Evolutionary conservation across 1,140 invertebrate species (phyloP), one percentile per base, ranked within the genome.

Genomic region (Drosophila bocki): DNA sequence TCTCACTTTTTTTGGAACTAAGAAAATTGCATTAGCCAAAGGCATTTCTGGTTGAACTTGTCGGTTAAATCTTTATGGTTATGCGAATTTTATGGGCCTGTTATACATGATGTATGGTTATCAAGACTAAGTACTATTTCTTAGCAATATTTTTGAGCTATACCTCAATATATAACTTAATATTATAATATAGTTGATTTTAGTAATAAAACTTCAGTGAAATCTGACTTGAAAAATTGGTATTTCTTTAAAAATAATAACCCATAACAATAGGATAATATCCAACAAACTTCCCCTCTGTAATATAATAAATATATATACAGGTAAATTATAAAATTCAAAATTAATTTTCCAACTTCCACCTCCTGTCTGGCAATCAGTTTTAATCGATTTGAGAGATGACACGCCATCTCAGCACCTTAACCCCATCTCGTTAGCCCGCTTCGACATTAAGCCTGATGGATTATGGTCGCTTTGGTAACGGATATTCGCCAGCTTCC

Each of bases 401-500:
- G 63, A 57, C 39, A 69, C 26, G 19, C 39, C 41, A 54, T 17
- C 62, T 35, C 56, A 33, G 37, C 69, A 50, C 37, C 54, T 50
- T 50, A 72, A 72, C 37, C 69, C 54, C 67, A 39, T 41, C 69
- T 72, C 39, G 39, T 47, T 54, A 22, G 26, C 58, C 53, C 9
- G 19, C 17, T 70, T 33, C 32, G 32, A 8, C 51, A 72, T 59
- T 58, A 64, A 45, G 50, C 13, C 63, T 54, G 60, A 60, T 59
- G 82, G 83, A 81, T 84, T 79, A 87, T 69, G 57, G 17, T 57
- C 50, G 63, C 71, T 83, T 75, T 64, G 60, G 45, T 65, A 77
- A 83, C 35, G 67, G 63, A 77, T 65, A 86, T 41, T 37, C 60
- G 64, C 82, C 82, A 69, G 85, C 74, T 88, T 88, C 84, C 84